Conservation (phyloP, 1,140 invertebrate genomes). For the Lasioglossum albipes region DNA sequence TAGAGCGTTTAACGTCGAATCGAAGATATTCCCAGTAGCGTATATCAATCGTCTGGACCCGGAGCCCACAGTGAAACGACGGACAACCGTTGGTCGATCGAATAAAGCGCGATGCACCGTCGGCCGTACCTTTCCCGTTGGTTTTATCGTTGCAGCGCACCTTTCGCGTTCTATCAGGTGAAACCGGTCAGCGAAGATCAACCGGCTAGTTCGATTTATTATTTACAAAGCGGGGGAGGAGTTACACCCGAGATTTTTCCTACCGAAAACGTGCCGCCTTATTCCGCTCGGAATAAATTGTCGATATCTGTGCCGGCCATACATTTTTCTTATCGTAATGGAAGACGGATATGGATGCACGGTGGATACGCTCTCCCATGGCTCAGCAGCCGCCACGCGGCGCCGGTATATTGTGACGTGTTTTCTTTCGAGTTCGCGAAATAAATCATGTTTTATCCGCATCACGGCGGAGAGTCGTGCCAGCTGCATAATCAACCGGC, state of each 20-base stretch:
- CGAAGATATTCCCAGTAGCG: too few species aligned
- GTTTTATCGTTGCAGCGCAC: too few species aligned
- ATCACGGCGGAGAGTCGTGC: background rate
- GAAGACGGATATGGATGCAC: slow-evolving; percentile 1
- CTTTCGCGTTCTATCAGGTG: background rate
- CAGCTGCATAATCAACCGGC: too few species aligned
- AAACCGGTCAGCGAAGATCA: background rate
- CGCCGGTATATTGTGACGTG: background rate
- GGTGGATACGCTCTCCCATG: background rate
- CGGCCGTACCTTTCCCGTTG: too few species aligned
- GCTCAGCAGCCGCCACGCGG: background rate
- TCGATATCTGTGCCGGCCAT: background rate
- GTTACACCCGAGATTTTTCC: background rate
- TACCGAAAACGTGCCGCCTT: background rate
- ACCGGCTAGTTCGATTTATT: background rate
- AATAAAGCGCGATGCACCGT: too few species aligned
- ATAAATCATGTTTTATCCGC: background rate
- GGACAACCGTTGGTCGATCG: too few species aligned
- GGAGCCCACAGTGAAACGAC: too few species aligned
- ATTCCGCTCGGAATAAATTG: background rate
- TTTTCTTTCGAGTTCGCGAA: background rate
- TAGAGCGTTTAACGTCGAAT: too few species aligned
- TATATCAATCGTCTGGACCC: too few species aligned
- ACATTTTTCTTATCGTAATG: slow-evolving; percentile 4
- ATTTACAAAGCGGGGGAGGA: background rate